Conservation (phyloP, 2,888 invertebrate species). For the Byasa hedistus region DNA sequence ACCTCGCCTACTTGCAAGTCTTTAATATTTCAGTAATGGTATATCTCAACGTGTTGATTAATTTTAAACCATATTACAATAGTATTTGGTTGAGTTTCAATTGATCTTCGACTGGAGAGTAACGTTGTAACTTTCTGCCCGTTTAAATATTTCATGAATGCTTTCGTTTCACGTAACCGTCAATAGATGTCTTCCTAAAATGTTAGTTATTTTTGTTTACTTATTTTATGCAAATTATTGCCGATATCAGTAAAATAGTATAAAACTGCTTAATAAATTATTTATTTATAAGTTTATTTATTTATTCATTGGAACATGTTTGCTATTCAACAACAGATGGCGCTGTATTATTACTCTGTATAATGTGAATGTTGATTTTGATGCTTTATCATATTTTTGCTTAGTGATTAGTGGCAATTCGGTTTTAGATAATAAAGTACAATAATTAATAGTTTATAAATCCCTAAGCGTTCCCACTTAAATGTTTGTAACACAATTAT, state of each 20-base stretch:
- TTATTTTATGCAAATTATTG: too few relatives aligned
- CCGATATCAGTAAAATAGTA: too few relatives aligned
- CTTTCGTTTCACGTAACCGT: slow-evolving; percentile 26
- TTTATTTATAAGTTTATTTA: not conserved
- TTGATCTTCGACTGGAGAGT: slow-evolving; percentile 45
- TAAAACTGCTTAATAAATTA: not conserved
- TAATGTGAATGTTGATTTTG: too few relatives aligned
- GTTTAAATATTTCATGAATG: slow-evolving; percentile 60
- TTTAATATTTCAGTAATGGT: slow-evolving; percentile 64
- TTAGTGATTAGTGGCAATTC: too few relatives aligned
- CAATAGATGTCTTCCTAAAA: slow-evolving; percentile 36
- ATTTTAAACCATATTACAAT: slow-evolving; percentile 41
- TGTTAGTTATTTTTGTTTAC: not conserved
- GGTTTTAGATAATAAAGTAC: too few relatives aligned
- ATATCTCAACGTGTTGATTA: slow-evolving; percentile 45
- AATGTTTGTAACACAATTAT: too few relatives aligned
- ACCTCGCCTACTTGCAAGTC: slow-evolving; percentile 45
- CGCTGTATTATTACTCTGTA: slow-evolving; percentile 4
- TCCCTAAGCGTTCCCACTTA: too few relatives aligned
- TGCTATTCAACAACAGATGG: slow-evolving; percentile 37
- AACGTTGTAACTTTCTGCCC: slow-evolving; percentile 63
- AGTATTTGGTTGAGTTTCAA: slow-evolving; percentile 43
- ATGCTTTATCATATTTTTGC: too few relatives aligned
- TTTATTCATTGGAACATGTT: not conserved
- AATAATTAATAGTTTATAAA: too few relatives aligned